Evolutionary conservation across 2,113 vertebrate genomes (phyloP).

Genomic region (Dicrurus megarhynchus): DNA sequence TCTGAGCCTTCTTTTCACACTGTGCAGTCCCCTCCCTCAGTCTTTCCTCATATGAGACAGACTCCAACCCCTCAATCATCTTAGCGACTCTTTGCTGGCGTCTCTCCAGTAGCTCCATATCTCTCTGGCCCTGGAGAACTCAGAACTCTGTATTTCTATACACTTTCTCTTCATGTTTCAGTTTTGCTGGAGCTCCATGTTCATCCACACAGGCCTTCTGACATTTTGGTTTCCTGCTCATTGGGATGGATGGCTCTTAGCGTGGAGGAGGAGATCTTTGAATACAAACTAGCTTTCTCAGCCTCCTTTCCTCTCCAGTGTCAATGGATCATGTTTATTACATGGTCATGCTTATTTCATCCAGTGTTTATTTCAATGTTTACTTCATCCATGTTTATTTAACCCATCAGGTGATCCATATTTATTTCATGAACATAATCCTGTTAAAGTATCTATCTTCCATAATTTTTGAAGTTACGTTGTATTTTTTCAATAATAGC

Average conservation of each 20-base stretch:
- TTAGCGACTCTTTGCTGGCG: neutral
- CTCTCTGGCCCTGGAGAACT: neutral
- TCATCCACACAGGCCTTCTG: neutral
- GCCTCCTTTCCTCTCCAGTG: neutral
- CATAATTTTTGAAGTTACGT: neutral
- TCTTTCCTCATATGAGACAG: neutral
- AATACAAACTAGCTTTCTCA: neutral
- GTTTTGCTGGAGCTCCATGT: neutral
- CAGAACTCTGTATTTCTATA: neutral
- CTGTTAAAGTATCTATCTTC: neutral
- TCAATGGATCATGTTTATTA: neutral
- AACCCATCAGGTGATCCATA: neutral
- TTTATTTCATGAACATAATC: neutral
- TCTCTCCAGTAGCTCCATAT: neutral
- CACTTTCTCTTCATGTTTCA: neutral
- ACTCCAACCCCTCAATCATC: neutral
- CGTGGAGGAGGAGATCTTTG: neutral
- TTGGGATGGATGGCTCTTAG: neutral
- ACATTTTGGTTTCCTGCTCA: neutral
- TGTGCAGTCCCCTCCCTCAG: neutral
- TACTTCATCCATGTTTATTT: neutral
- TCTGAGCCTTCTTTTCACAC: neutral
- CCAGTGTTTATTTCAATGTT: neutral
- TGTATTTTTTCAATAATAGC: neutral
- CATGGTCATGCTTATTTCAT: neutral